A percentile compares a stretch with the other conserved stretches of the same genome.
Evolutionary conservation across 2,113 vertebrate genomes (phyloP).

Genomic region (Zeus faber): DNA sequence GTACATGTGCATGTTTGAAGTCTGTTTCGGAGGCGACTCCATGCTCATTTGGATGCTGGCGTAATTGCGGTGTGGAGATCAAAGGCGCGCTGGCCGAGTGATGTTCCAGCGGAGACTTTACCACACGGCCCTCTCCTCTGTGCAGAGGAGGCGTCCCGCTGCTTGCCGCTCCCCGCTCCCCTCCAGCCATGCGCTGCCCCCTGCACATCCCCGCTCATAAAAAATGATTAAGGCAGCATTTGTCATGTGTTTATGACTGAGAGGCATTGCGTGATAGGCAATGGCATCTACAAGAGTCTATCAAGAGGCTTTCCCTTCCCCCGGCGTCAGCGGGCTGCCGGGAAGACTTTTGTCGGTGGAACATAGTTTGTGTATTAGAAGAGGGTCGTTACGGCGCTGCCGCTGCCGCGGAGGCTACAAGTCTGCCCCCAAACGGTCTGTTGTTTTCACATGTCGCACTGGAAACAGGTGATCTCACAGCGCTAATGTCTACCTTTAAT

Average conservation of each 20-base stretch:
- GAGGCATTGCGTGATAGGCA: conserved; percentile 92
- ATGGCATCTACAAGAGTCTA: conserved; percentile 87
- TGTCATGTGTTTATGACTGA: conserved; percentile 98
- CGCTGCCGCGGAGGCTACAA: no score
- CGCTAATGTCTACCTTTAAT: conserved; percentile 14
- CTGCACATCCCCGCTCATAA: conserved; percentile 98
- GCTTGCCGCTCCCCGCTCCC: conserved; percentile 92
- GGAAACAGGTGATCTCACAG: conserved; percentile 37
- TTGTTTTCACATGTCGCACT: conserved; percentile 39
- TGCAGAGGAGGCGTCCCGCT: conserved; percentile 92
- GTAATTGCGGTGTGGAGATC: conserved; percentile 98
- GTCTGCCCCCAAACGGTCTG: no score
- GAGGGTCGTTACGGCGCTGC: conserved; percentile 66
- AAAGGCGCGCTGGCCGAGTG: conserved; percentile 91
- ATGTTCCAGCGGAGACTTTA: conserved; percentile 97
- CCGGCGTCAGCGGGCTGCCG: conserved; percentile 59
- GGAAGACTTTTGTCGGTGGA: conserved; percentile 71
- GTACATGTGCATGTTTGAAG: conserved; percentile 76
- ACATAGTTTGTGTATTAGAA: conserved; percentile 61
- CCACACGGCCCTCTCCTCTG: conserved; percentile 91
- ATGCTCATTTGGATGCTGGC: conserved; percentile 85
- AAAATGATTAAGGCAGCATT: conserved; percentile 99
- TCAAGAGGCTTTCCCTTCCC: conserved; percentile 77
- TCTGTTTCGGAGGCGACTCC: conserved; percentile 76
- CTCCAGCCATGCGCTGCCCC: conserved; percentile 92